Percentiles rank a stretch among this genome's conserved stretches.
Evolutionary conservation across 2,113 vertebrate species (phyloP).

Genomic region (Entosphenus tridentatus): DNA sequence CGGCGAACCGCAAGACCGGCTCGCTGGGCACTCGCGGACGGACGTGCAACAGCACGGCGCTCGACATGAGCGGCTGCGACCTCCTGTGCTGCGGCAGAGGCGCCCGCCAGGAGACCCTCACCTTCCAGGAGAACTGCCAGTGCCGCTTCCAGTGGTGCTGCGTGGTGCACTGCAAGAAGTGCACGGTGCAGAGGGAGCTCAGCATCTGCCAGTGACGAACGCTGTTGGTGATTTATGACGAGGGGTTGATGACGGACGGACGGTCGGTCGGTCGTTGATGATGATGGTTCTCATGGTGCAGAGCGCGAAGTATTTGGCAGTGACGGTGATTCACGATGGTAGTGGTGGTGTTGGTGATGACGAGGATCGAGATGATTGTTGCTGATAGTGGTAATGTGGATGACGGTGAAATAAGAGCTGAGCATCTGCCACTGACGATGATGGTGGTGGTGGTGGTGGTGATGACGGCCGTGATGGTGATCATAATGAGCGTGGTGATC

Average conservation of each 20-base stretch:
- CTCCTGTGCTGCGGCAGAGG: conserved; percentile 9
- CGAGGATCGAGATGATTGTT: neutral
- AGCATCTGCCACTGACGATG: no score
- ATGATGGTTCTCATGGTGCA: neutral
- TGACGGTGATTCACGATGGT: neutral
- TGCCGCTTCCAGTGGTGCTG: conserved; percentile 10
- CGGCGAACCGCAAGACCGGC: conserved; percentile 7
- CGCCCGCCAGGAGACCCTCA: conserved; percentile 6
- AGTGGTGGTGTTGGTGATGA: neutral
- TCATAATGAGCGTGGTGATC: no score
- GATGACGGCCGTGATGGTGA: no score
- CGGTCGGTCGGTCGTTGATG: no score
- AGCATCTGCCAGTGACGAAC: conserved; percentile 6
- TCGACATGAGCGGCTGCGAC: conserved; percentile 8
- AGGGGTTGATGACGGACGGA: no score
- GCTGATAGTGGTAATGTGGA: neutral
- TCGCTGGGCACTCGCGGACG: conserved; percentile 7
- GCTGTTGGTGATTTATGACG: no score
- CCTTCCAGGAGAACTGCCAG: conserved; percentile 8
- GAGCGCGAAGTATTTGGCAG: neutral
- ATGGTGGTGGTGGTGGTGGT: no score
- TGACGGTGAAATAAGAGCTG: neutral
- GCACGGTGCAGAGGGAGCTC: conserved; percentile 7
- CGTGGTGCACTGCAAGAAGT: conserved; percentile 8
- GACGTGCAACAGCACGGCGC: conserved; percentile 8